These are phyloP conservation scores for Rhinogobius similis DNA, from an alignment of 2,113 vertebrate species.

Conservation along the genomic window DNA sequence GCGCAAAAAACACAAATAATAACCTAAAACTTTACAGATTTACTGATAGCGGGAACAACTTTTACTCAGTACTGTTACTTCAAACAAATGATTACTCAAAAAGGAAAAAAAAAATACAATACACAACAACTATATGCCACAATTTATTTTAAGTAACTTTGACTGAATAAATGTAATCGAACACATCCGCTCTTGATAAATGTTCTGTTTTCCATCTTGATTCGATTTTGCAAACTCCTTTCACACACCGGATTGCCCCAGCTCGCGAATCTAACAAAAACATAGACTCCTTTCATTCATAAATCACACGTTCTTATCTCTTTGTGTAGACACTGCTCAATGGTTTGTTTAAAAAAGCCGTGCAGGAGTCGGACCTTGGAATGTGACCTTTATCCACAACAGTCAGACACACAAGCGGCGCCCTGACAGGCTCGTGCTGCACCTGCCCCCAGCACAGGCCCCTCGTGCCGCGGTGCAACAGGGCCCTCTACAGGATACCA, in stretches of 20 bases:
- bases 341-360: background rate
- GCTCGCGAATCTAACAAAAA: background rate
- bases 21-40: no score
- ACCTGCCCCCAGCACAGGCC: background rate
- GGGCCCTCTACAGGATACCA: conserved; percentile 59
- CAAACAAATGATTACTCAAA: no score
- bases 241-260: background rate
- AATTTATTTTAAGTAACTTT: no score
- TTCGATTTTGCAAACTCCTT: no score
- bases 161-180: no score
- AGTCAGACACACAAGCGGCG: conserved; percentile 17
- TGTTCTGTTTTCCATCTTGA: no score
- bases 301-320: background rate
- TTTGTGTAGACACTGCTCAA: background rate
- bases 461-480: conserved; percentile 32
- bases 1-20: no score
- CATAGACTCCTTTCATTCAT: background rate
- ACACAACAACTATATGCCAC: no score
- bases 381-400: conserved; percentile 34
- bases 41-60: no score
- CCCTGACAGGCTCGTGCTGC: conserved; percentile 2
- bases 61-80: no score
- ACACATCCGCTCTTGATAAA: no score
- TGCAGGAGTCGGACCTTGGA: background rate
- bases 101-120: no score